phyloP scores from a whole-genome alignment of 1,140 invertebrate genomes.

The Danaus plexippus region DNA sequence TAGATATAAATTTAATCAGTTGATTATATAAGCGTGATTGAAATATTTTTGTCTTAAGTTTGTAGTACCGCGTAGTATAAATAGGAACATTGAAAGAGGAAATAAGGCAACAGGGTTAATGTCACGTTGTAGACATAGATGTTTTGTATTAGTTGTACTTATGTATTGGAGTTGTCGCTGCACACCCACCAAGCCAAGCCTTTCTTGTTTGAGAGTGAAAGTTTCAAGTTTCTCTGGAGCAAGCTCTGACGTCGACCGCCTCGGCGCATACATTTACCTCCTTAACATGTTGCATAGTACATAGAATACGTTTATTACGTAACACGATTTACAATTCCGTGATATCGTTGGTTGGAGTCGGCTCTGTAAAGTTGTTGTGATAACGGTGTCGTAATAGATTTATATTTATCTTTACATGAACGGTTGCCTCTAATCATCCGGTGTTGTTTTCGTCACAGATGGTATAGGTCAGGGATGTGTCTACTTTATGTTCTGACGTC shows the following conservation, averaged over 20 bases:
- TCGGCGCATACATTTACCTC: slow-evolving; percentile 34
- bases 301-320: neutral
- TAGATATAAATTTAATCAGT: slow-evolving; percentile 9
- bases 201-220: slow-evolving; percentile 62
- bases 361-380: slow-evolving; percentile 29
- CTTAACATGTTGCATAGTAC: slow-evolving; percentile 17
- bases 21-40: neutral
- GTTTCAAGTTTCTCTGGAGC: slow-evolving; percentile 51
- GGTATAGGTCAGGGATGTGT: slow-evolving; percentile 46
- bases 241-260: slow-evolving; percentile 38
- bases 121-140: slow-evolving; percentile 37
- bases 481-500: slow-evolving; percentile 29
- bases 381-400: slow-evolving; percentile 38
- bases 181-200: slow-evolving; percentile 33
- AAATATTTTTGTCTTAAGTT: no score
- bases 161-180: slow-evolving; percentile 41
- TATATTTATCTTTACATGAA: slow-evolving; percentile 35
- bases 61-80: slow-evolving; percentile 17
- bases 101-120: slow-evolving; percentile 38
- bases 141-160: slow-evolving; percentile 41
- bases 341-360: neutral
- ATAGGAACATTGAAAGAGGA: slow-evolving; percentile 8
- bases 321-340: slow-evolving; percentile 2
- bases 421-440: slow-evolving; percentile 25
- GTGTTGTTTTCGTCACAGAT: slow-evolving; percentile 30